phyloP scores from a whole-genome alignment of 2,888 invertebrate genomes.

The Hoplodrina blanda region DNA sequence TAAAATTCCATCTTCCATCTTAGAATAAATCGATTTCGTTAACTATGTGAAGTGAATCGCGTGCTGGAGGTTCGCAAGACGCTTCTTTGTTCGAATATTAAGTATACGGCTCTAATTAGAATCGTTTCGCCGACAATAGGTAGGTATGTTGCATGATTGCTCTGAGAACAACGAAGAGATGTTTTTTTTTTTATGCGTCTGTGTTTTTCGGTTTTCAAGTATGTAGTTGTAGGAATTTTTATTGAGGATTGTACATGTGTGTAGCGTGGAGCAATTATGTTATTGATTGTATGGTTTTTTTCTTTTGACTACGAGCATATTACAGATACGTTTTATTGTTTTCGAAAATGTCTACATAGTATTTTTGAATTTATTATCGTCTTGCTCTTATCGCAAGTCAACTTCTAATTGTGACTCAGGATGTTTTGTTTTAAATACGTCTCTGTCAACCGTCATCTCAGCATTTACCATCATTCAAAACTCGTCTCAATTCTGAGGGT shows the following conservation, averaged over 20 bases:
- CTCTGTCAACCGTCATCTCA: not conserved
- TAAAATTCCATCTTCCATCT: constrained; percentile 25
- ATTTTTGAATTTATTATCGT: not conserved
- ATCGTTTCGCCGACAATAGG: constrained; percentile 69
- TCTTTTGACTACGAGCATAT: not conserved
- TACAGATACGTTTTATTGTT: not conserved
- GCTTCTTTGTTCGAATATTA: constrained; percentile 70
- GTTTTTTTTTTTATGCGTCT: constrained; percentile 52
- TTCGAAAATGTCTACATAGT: not conserved
- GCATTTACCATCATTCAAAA: not conserved
- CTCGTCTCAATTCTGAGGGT: not conserved
- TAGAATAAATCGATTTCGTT: constrained; percentile 60
- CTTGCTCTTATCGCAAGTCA: not conserved
- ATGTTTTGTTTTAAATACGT: not conserved
- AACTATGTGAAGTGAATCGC: constrained; percentile 75
- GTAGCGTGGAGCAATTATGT: constrained; percentile 2
- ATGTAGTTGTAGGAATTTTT: constrained; percentile 40
- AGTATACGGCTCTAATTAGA: constrained; percentile 70
- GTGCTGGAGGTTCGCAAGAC: constrained; percentile 69
- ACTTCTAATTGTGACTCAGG: not conserved
- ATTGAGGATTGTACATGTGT: constrained; percentile 19
- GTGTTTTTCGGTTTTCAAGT: constrained; percentile 36
- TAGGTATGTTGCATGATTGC: constrained; percentile 64
- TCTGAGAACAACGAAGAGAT: constrained; percentile 62
- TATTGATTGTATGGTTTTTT: constrained; percentile 20